Evolutionary conservation across 2,888 invertebrate genomes (phyloP).

Genomic region (Clistopyga incitator): DNA sequence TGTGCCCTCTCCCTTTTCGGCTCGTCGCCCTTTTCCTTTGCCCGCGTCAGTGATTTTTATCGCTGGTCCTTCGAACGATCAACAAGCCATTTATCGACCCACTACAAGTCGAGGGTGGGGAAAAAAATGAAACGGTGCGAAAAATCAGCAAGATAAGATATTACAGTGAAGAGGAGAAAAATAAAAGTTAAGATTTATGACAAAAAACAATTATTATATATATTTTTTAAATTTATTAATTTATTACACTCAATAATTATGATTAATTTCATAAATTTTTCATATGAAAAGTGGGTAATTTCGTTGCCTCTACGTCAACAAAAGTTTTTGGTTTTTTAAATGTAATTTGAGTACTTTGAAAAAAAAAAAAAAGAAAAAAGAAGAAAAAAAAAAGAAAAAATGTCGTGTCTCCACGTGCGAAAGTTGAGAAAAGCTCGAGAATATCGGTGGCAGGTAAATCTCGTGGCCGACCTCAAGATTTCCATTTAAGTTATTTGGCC

Average conservation of each 20-base stretch:
- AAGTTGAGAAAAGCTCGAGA: neutral
- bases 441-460: neutral
- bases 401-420: neutral
- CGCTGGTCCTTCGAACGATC: neutral
- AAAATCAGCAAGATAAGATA: neutral
- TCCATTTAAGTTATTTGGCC: constrained; percentile 20
- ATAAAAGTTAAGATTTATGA: neutral
- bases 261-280: too few species aligned
- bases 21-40: neutral
- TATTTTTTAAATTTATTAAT: too few species aligned
- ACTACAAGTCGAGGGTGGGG: neutral
- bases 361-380: too few species aligned
- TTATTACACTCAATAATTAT: too few species aligned
- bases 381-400: too few species aligned
- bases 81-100: neutral
- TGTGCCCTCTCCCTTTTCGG: neutral
- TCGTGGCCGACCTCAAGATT: constrained; percentile 12
- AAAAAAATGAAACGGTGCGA: neutral
- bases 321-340: neutral
- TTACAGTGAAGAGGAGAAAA: neutral
- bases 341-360: neutral
- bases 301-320: neutral
- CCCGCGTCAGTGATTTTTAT: constrained; percentile 11
- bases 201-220: neutral
- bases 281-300: too few species aligned